Evolutionary conservation across 2,797 vertebrate genomes (phyloP), one percentile per base, ranked within the genome.

Genomic region (Siniperca undulata): DNA sequence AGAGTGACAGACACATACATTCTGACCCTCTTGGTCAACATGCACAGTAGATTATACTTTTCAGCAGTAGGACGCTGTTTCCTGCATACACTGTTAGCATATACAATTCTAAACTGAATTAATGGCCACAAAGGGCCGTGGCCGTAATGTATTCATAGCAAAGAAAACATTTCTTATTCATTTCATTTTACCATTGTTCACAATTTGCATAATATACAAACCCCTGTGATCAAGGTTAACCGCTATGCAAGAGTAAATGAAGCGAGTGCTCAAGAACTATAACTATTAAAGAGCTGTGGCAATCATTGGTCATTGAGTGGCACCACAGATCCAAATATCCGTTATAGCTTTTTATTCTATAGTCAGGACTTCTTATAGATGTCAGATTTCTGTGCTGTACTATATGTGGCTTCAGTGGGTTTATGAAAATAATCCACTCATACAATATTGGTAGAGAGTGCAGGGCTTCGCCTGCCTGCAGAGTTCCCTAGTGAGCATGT

Each of bases 351-450:
- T 75, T 42, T 44, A 17, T 59, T 56, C 34, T 22, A 24, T 9
- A 40, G 58, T 20, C 42, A n/a, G 14, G 5, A 59, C 13, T 53
- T 36, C 10, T 59, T 42, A n/a, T 48, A 36, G 14, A 83, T 76
- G 81, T 80, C 72, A 34, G 38, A 64, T 88, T 78, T 83, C 56
- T 80, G 27, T 66, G 74, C 50, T 73, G 78, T 50, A 65, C 52
- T 83, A 82, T 62, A 81, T 85, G 74, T 70, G 48, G 76, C 53
- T 78, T 71, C 46, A 56, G 58, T 50, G 79, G 75, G 78, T 85
- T 87, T 83, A 69, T 77, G 65, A 59, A 80, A 90, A 88, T 88
- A 89, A 89, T 87, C 72, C 60, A 69, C 65, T 85, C 38, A 61
- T 50, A 77, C 55, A 82, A 53, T 76, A 77, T 78, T 75, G 10